These are phyloP conservation scores for Sebastiscus tertius DNA, from an alignment of 2,797 vertebrate species.

Conservation along the genomic window DNA sequence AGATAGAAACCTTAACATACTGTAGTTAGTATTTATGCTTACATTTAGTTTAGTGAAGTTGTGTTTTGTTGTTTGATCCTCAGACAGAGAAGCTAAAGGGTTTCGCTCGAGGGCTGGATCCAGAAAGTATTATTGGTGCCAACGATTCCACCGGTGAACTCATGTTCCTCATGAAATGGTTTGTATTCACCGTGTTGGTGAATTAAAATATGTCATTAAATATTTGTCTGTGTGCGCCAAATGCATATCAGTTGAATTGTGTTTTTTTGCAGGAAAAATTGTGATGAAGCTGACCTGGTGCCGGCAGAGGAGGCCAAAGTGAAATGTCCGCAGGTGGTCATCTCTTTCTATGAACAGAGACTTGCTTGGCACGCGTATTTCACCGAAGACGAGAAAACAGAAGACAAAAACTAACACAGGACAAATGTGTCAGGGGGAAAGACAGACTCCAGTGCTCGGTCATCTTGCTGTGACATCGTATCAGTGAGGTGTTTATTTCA, in stretches of 20 bases:
- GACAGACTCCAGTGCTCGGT: slow-evolving; percentile 18
- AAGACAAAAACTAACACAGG: slow-evolving; percentile 90
- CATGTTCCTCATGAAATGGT: slow-evolving; percentile 99
- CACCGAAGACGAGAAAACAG: slow-evolving; percentile 95
- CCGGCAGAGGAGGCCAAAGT: slow-evolving; percentile 94
- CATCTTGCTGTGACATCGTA: slow-evolving; percentile 40
- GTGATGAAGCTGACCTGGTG: slow-evolving; percentile 95
- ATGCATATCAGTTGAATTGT: background rate
- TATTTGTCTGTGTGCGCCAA: rapidly evolving
- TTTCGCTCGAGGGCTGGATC: slow-evolving; percentile 94
- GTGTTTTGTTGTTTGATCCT: slow-evolving; percentile 67
- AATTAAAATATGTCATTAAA: no score
- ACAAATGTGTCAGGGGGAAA: slow-evolving; percentile 14
- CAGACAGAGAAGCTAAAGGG: slow-evolving; percentile 96
- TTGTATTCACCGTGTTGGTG: slow-evolving; percentile 61
- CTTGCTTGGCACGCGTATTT: slow-evolving; percentile 98
- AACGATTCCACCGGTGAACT: slow-evolving; percentile 98
- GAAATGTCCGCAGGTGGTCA: slow-evolving; percentile 98
- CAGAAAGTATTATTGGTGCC: slow-evolving; percentile 96
- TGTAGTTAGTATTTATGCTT: background rate
- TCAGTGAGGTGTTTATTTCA: slow-evolving; percentile 50
- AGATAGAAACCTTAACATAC: background rate
- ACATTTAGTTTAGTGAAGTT: background rate
- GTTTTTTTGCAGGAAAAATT: slow-evolving; percentile 88
- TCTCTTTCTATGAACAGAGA: slow-evolving; percentile 97